Conservation (phyloP, 2,113 vertebrate genomes). For the Psettodes erumei region DNA sequence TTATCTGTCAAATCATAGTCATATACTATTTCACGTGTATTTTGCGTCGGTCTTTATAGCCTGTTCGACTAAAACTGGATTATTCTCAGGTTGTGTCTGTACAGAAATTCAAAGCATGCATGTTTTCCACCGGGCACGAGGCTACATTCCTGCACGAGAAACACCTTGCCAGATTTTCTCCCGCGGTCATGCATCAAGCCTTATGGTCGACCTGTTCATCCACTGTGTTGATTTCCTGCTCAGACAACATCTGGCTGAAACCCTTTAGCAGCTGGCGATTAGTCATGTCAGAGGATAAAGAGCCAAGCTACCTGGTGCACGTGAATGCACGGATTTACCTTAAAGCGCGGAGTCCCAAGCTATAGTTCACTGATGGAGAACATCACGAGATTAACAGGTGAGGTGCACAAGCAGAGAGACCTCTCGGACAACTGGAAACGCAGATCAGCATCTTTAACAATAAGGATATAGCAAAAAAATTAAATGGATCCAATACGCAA, state of each 20-base stretch:
- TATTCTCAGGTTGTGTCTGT: not conserved
- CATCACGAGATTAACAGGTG: too few species aligned
- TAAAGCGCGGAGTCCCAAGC: not conserved
- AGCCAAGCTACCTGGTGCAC: conserved; percentile 11
- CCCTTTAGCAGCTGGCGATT: too few species aligned
- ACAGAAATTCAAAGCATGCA: not conserved
- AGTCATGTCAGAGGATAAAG: too few species aligned
- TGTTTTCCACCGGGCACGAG: conserved; percentile 1
- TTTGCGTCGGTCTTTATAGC: not conserved
- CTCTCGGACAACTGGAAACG: not conserved
- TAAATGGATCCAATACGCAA: not conserved
- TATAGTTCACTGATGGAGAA: too few species aligned
- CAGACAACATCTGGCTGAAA: conserved; percentile 48
- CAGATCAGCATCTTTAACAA: not conserved
- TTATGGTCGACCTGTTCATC: conserved; percentile 50
- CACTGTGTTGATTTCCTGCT: conserved; percentile 40
- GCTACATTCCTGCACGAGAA: not conserved
- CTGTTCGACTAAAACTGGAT: too few species aligned
- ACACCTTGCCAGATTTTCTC: conserved; percentile 21
- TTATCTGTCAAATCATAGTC: not conserved
- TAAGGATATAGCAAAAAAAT: not conserved
- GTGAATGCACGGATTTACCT: not conserved
- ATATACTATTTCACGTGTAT: not conserved
- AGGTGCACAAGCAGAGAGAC: not conserved
- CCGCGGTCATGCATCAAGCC: conserved; percentile 55